Conservation (phyloP, 2,797 vertebrate genomes). For the Syngnathus rostellatus region DNA sequence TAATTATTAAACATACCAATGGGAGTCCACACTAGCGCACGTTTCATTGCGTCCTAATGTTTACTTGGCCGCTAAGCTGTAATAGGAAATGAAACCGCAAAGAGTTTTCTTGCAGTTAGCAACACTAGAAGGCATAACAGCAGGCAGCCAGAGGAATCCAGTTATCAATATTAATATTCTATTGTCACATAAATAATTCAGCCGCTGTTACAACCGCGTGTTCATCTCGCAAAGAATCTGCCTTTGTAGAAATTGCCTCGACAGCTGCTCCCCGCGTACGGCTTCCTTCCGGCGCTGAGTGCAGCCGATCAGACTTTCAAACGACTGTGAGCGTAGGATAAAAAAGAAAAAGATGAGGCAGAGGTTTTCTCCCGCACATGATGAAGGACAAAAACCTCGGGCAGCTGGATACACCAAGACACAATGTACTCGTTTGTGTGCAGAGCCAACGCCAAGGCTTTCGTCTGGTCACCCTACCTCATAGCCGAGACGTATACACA, state of each 20-base stretch:
- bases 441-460: conserved; percentile 10
- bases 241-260: conserved; percentile 46
- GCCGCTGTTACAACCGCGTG: conserved; percentile 29
- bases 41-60: conserved; percentile 18
- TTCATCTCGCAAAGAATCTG: conserved; percentile 50
- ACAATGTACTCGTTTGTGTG: not conserved
- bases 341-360: not conserved
- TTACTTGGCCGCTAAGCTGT: conserved; percentile 12
- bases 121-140: conserved; percentile 36
- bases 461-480: not conserved
- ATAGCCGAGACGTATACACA: not conserved
- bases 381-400: conserved; percentile 28
- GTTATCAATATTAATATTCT: conserved; percentile 61
- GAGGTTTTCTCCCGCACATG: conserved; percentile 23
- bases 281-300: conserved; percentile 28
- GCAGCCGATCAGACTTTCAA: conserved; percentile 39
- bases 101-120: conserved; percentile 22
- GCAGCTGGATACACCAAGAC: conserved; percentile 18
- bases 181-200: conserved; percentile 57
- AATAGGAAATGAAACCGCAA: conserved; percentile 43
- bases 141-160: conserved; percentile 29
- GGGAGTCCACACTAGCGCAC: conserved; percentile 17
- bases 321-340: not conserved
- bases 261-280: conserved; percentile 19
- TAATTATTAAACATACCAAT: conserved; percentile 8